phyloP scores from a whole-genome alignment of 2,888 invertebrate species.

The Zaprionus bogoriensis region DNA sequence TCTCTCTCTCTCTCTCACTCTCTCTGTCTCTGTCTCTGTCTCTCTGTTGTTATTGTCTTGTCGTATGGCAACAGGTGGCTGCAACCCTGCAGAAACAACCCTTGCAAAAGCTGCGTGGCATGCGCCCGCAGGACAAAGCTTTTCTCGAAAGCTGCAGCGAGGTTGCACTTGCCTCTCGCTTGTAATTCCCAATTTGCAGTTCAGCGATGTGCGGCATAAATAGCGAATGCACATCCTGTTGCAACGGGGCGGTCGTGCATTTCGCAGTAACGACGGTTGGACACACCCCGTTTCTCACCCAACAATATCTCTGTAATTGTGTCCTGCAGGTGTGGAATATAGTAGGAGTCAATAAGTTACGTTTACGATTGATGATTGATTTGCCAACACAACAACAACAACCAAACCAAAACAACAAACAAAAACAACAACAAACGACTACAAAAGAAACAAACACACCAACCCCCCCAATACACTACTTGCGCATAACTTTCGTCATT shows the following conservation, averaged over 20 bases:
- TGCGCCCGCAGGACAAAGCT: constrained; percentile 46
- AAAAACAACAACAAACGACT: constrained; percentile 25
- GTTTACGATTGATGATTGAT: too few relatives aligned
- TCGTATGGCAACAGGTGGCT: constrained; percentile 20
- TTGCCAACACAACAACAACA: too few relatives aligned
- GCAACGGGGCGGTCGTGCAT: constrained; percentile 73
- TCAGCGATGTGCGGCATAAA: constrained; percentile 43
- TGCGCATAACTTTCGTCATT: constrained; percentile 23
- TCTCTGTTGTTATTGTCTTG: background rate
- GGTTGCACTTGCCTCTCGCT: constrained; percentile 9
- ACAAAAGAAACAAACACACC: background rate
- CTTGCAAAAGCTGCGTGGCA: constrained; percentile 39
- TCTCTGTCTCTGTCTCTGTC: background rate
- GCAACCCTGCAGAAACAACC: constrained; percentile 26
- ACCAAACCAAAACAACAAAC: constrained; percentile 43
- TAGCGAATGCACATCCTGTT: constrained; percentile 23
- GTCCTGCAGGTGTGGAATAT: constrained; percentile 44
- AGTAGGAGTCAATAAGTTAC: too few relatives aligned
- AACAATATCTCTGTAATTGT: constrained; percentile 78
- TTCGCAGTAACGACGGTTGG: constrained; percentile 75
- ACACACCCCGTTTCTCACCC: constrained; percentile 73
- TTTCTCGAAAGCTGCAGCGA: constrained; percentile 15
- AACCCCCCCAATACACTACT: too few relatives aligned
- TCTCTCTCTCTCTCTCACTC: background rate
- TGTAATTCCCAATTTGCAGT: constrained; percentile 67